A percentile compares a stretch with the other conserved stretches of the same genome.
Conservation (phyloP, 64 coral and sea anemone species). For the Platygyra sinensis region DNA sequence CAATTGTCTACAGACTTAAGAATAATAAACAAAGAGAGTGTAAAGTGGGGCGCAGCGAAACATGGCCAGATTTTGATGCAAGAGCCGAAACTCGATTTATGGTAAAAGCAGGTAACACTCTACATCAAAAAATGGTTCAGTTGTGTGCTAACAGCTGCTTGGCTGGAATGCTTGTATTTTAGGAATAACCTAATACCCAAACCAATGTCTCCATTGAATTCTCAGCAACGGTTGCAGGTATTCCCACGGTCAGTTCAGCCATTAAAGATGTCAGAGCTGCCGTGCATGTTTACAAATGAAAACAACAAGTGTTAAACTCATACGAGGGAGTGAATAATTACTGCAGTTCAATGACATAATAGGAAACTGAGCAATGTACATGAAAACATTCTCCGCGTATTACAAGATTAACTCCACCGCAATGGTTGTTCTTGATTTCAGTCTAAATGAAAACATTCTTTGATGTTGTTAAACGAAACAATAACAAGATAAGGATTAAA, state of each 20-base stretch:
- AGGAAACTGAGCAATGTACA: background rate
- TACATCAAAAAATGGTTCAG: no score
- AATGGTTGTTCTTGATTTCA: background rate
- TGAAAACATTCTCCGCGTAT: background rate
- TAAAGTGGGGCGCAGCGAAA: no score
- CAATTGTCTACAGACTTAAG: no score
- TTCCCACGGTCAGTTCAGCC: conserved; percentile 5
- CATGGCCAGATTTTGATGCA: no score
- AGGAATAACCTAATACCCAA: background rate
- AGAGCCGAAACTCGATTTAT: no score
- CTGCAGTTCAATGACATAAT: background rate
- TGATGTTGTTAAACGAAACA: background rate
- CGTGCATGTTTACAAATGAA: background rate
- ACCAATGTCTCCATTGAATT: background rate
- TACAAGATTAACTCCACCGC: background rate
- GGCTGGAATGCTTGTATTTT: background rate
- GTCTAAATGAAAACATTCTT: background rate
- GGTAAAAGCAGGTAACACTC: no score
- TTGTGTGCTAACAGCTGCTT: no score
- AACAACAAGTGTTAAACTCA: background rate
- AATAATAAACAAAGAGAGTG: no score
- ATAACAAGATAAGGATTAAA: background rate
- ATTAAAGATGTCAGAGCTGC: background rate
- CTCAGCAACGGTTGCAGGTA: background rate
- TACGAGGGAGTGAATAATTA: background rate